Conservation (phyloP, 2,113 vertebrate species). For the Corythornis vintsioides region DNA sequence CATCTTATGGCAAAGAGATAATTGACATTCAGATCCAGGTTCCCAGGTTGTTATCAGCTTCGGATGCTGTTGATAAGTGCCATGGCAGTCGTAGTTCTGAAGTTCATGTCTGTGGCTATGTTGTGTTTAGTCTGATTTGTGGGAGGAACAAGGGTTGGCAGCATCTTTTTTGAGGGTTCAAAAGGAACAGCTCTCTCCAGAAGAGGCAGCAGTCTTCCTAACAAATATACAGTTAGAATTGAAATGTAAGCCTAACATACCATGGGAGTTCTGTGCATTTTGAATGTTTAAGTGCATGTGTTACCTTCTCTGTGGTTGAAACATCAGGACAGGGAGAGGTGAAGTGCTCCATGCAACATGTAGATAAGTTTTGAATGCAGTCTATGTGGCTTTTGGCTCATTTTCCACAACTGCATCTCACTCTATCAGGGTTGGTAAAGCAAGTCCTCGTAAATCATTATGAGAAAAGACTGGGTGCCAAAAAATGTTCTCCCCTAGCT, state of each 20-base stretch:
- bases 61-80: background rate
- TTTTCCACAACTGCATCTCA: background rate
- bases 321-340: background rate
- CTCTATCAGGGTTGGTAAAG: background rate
- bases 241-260: background rate
- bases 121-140: background rate
- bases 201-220: conserved; percentile 5
- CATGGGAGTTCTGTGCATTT: background rate
- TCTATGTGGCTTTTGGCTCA: background rate
- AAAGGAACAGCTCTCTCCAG: background rate
- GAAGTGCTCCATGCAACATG: background rate
- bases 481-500: background rate
- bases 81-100: background rate
- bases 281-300: background rate
- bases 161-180: background rate
- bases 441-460: background rate
- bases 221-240: background rate
- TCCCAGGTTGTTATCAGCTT: background rate
- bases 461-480: background rate
- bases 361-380: background rate
- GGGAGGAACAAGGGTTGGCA: background rate
- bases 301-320: background rate
- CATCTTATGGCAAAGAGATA: background rate
- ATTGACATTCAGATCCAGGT: background rate
- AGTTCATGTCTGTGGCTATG: background rate